A percentile compares a stretch with the other conserved stretches of the same genome.
Conservation (phyloP, 2,113 vertebrate species). For the Upupa epops region DNA sequence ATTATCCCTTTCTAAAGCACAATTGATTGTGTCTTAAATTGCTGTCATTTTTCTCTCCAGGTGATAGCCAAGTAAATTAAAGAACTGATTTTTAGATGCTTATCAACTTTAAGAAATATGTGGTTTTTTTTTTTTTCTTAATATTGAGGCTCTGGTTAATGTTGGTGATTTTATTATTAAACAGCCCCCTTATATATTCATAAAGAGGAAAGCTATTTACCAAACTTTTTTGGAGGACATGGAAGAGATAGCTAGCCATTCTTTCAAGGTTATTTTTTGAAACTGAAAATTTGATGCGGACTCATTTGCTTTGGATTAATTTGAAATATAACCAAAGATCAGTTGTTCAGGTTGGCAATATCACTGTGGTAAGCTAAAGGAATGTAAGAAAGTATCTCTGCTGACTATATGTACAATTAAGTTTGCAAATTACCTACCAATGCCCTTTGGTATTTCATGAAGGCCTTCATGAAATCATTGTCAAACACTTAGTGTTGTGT, state of each 20-base stretch:
- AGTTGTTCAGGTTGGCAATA: background rate
- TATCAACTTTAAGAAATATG: background rate
- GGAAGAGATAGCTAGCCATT: background rate
- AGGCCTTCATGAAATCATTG: background rate
- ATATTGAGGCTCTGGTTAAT: background rate
- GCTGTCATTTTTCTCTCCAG: background rate
- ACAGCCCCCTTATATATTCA: background rate
- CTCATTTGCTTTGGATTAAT: background rate
- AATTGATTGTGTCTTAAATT: background rate
- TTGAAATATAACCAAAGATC: background rate
- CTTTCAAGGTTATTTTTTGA: background rate
- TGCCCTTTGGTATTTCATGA: background rate
- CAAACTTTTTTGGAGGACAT: background rate
- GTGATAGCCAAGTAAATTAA: background rate
- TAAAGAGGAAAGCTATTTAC: background rate
- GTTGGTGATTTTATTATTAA: background rate
- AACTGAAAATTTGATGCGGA: background rate
- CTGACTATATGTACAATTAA: background rate
- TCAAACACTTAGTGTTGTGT: background rate
- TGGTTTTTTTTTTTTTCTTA: background rate
- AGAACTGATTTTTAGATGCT: background rate
- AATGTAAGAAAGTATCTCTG: background rate
- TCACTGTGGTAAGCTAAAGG: background rate
- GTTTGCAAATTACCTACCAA: background rate
- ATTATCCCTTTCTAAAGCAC: background rate